Evolutionary conservation across 2,888 invertebrate species (phyloP).

Genomic region (Chouioia cunea): DNA sequence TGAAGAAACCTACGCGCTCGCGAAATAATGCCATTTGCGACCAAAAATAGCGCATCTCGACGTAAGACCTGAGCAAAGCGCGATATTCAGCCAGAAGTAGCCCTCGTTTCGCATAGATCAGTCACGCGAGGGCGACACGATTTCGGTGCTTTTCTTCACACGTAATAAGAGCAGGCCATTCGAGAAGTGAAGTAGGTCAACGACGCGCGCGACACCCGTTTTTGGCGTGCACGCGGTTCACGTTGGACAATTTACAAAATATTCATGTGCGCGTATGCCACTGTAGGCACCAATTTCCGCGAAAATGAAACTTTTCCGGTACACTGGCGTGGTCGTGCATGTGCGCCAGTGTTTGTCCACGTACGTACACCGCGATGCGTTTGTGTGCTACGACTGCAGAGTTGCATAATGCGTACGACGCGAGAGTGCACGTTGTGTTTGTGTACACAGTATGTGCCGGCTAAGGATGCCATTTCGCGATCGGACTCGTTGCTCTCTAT

Average conservation of each 20-base stretch:
- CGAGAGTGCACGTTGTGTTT: not conserved
- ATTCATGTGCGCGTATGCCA: too few relatives aligned
- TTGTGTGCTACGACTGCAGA: not conserved
- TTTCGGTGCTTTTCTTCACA: conserved; percentile 16
- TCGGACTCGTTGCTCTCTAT: too few relatives aligned
- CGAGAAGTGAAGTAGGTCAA: conserved; percentile 21
- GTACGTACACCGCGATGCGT: not conserved
- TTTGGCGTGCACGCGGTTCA: too few relatives aligned
- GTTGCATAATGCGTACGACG: conserved; percentile 38
- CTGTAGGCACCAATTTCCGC: conserved; percentile 40
- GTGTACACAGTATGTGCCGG: too few relatives aligned
- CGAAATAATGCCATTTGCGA: too few relatives aligned
- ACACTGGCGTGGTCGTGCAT: conserved; percentile 37
- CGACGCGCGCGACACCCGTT: conserved; percentile 8
- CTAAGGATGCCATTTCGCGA: too few relatives aligned
- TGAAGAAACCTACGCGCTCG: too few relatives aligned
- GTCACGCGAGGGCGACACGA: conserved; percentile 15
- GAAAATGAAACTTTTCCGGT: conserved; percentile 57
- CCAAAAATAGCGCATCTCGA: not conserved
- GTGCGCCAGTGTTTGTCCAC: too few relatives aligned
- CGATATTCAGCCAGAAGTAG: not conserved
- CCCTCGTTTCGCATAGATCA: too few relatives aligned
- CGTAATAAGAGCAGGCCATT: conserved; percentile 20
- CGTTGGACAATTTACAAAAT: too few relatives aligned
- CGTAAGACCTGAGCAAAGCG: not conserved